These are phyloP conservation scores for Monopterus albus DNA, from an alignment of 2,113 vertebrate genomes.

Conservation along the genomic window DNA sequence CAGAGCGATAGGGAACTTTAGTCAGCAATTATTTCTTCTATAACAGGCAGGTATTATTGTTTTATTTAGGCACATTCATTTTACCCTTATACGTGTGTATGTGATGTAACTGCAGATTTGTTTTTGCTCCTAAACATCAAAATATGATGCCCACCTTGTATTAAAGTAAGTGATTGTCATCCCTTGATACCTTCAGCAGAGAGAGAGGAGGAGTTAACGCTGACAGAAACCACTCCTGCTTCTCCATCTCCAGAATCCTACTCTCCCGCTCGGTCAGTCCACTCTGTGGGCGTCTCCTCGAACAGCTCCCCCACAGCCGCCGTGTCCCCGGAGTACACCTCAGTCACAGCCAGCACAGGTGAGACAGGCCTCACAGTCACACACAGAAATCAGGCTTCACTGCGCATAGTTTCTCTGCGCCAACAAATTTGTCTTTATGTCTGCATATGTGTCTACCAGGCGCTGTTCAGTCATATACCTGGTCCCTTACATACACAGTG, in stretches of 20 bases:
- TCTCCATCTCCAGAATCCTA: conserved; percentile 89
- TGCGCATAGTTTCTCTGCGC: conserved; percentile 51
- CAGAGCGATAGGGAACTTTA: neutral
- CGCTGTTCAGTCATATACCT: conserved; percentile 98
- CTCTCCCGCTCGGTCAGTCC: conserved; percentile 92
- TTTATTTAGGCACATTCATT: too few species aligned
- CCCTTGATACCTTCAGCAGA: conserved; percentile 79
- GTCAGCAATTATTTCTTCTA: too few species aligned
- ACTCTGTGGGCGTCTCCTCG: conserved; percentile 87
- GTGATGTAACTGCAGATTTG: neutral
- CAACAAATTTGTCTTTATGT: conserved; percentile 74
- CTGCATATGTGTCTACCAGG: conserved; percentile 86
- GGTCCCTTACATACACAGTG: conserved; percentile 99
- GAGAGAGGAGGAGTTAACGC: conserved; percentile 85
- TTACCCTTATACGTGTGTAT: too few species aligned
- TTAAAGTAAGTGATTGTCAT: neutral
- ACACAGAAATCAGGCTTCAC: conserved; percentile 2
- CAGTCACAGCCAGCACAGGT: conserved; percentile 90
- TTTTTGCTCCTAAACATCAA: neutral
- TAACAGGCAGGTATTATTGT: neutral
- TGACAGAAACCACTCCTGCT: conserved; percentile 87
- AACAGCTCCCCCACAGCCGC: conserved; percentile 87
- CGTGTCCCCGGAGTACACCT: conserved; percentile 90
- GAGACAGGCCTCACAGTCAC: conserved; percentile 47
- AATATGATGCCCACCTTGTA: neutral